Conservation (phyloP, 2,888 invertebrate species). For the Hydriomena furcata region DNA sequence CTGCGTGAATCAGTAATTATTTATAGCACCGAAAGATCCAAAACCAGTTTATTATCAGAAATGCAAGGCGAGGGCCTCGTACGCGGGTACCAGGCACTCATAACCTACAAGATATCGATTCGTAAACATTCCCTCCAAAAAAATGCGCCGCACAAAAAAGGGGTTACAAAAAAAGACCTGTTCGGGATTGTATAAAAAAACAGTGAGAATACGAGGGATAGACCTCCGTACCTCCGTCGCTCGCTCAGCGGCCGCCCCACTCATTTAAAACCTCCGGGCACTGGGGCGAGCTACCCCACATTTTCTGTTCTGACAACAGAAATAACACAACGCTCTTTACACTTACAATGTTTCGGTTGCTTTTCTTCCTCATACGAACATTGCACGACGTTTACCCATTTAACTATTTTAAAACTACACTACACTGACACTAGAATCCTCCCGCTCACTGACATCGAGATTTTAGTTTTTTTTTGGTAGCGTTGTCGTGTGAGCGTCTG, state of each 20-base stretch:
- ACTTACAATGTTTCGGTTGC: conserved; percentile 81
- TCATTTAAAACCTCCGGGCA: conserved; percentile 63
- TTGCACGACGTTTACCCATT: conserved; percentile 82
- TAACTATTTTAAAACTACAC: conserved; percentile 80
- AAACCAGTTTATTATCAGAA: conserved; percentile 42
- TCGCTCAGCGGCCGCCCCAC: conserved; percentile 73
- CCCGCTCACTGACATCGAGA: conserved; percentile 75
- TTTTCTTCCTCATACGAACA: conserved; percentile 84
- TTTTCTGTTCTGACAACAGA: conserved; percentile 68
- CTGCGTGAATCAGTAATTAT: conserved; percentile 36
- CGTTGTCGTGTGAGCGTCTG: conserved; percentile 84
- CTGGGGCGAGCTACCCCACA: conserved; percentile 74
- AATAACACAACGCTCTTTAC: conserved; percentile 69
- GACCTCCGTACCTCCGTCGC: conserved; percentile 79
- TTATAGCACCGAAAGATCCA: conserved; percentile 33
- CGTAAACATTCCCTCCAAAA: conserved; percentile 77
- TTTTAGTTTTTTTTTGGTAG: conserved; percentile 66
- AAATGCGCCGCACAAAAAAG: conserved; percentile 69
- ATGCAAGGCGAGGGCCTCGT: conserved; percentile 40
- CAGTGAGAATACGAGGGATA: conserved; percentile 75
- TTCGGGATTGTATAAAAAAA: conserved; percentile 63
- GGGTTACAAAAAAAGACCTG: conserved; percentile 72
- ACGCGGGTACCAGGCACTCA: conserved; percentile 55
- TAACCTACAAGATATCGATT: conserved; percentile 72
- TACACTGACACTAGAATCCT: conserved; percentile 76